Base-by-base conservation (phyloP, 2,113 vertebrate genomes). In the Falco punctatus region DNA sequence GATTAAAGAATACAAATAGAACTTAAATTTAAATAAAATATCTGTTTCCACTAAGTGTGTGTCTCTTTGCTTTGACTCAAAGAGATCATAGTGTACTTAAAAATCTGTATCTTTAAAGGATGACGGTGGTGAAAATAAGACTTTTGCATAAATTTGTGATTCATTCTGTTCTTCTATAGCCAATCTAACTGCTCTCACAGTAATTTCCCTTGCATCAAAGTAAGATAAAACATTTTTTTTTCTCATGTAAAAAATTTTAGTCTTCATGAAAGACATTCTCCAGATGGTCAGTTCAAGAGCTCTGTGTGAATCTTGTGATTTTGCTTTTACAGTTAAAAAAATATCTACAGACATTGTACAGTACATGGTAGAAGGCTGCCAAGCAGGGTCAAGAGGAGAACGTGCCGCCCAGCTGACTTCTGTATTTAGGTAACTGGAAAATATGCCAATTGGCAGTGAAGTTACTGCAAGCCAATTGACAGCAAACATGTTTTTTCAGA, bases 291-390 rank as follows among this genome's bases (percentile, higher is more conserved):
- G 61, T 98, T 98, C 92, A 98, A 97, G 94, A 95, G 91, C 88
- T 92, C 54, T 97, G 62, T 95, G 90, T 97, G 95, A 97, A 96
- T 94, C 88, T 94, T 93, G 15, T 97, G 58, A 88, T 97, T 98
- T 98, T 97, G 94, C 73, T 97, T 92, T 97, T 90, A 66, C 98
- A 99, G 99, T 99, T 97, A 99, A 98, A 98, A 99, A 98, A 97
- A 97, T 98, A 92, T 98, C 99, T 97, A 98, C 98, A 65, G 98
- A 99, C 86, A 98, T 98, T 74, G 85, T 99, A 64, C 99, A 99
- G 92, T 98, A 98, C 79, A 94, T 99, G 95, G 97, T 99, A 93
- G 98, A 99, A 98, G 96, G 98, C 93, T 99, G 99, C 97, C 98
- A 98, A 92, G 97, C 92, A 75, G 94, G 97, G 66, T 98, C 98